Evolutionary conservation across 1,140 invertebrate genomes (phyloP).

Genomic region (Ostrea edulis): DNA sequence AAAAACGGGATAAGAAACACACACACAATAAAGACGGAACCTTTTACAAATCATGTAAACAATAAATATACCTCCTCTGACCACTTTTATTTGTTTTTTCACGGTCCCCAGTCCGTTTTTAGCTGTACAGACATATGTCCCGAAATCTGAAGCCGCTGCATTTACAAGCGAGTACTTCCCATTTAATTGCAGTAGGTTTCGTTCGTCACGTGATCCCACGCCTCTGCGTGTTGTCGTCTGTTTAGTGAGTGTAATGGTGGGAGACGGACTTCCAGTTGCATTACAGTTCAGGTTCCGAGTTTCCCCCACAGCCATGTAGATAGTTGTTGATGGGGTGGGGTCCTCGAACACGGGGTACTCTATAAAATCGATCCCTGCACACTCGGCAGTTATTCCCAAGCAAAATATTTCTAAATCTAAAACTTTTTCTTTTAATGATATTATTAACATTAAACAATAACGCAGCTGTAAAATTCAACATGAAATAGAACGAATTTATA

Average conservation of each 20-base stretch:
- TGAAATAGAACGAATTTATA: no score
- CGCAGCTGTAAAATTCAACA: no score
- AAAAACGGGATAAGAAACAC: no score
- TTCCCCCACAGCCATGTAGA: background rate
- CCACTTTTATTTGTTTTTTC: background rate
- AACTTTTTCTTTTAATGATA: no score
- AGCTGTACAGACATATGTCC: constrained; percentile 10
- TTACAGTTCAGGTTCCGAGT: background rate
- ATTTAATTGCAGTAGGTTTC: background rate
- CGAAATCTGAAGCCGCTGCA: background rate
- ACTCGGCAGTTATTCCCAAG: no score
- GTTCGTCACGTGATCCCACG: background rate
- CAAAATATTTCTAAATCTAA: background rate
- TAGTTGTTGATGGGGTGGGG: background rate
- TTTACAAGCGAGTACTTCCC: background rate
- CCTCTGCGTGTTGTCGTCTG: background rate
- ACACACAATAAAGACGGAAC: no score
- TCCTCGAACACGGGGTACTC: background rate
- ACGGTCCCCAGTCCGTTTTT: background rate
- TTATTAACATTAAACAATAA: no score
- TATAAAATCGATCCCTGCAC: background rate
- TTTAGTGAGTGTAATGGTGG: background rate
- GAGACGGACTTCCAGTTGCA: constrained; percentile 5
- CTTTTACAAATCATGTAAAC: no score
- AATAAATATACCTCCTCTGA: background rate